Evolutionary conservation across 2,797 vertebrate species (phyloP), one percentile per base, ranked within the genome.

Genomic region (Ceyx erithaca): DNA sequence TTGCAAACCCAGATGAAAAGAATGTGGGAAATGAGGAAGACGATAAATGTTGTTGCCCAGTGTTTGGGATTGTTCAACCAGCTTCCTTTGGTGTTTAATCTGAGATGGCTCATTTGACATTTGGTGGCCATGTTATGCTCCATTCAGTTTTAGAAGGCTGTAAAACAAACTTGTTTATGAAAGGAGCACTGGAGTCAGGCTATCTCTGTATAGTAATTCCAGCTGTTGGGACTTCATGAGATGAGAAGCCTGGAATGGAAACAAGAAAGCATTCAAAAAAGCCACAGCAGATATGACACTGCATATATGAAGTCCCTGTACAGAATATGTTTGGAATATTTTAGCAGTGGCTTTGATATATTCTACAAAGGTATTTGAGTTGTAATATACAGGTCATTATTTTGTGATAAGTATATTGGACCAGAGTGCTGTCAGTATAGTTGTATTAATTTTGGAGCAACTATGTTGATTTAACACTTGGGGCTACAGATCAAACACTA

Each of bases 121-220:
- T 95, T 77, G 71, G 80, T 90, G 80, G 61, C 78, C 58, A 61
- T 0, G 9, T 90, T 91, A 76, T 80, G 55, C 71, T 46, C 58
- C 58, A 51, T 85, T 94, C 17, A 7, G 19, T 91, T 95, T 94
- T 88, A 87, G 89, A 89, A 86, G 68, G 30, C 61, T 77, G 61
- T 91, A 90, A 91, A 94, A 68, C 49, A 84, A 88, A 75, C 30
- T 66, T 28, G 18, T 61, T 77, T 90, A 57, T 82, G 71, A 52
- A 89, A 89, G 49, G 43, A 91, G 17, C 78, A 51, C 80, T 93
- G 68, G 46, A 87, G 8, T 80, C 25, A 37, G 75, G 15, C 78
- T 90, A 51, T 58, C 75, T 86, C 52, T 30, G 6, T 92, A 80
- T 75, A 80, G 54, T 68, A 87, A 87, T 87, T 92, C 84, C 88